Percentiles rank a stretch among this genome's conserved stretches.
These are phyloP conservation scores for Vireo altiloquus DNA, from an alignment of 2,113 vertebrate species.

Conservation along the genomic window DNA sequence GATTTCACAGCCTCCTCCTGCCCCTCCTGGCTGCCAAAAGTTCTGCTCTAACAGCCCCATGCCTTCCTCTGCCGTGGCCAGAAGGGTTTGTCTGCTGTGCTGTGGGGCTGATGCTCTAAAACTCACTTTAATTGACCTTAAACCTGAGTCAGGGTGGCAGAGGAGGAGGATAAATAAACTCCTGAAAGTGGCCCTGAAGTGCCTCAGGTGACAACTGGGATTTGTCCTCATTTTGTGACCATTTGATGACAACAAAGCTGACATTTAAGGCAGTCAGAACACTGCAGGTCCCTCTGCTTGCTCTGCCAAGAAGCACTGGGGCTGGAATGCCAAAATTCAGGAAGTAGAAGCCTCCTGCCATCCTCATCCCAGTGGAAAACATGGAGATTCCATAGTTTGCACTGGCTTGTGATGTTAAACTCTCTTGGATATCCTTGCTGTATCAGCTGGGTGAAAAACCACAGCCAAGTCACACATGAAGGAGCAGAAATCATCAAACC, in stretches of 20 bases:
- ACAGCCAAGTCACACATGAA: accelerated
- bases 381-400: not conserved
- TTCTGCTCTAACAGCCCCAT: not conserved
- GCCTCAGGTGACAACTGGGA: not conserved
- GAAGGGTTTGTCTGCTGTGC: not conserved
- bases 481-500: not conserved
- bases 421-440: not conserved
- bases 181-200: not conserved
- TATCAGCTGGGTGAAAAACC: not conserved
- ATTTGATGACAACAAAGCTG: accelerated
- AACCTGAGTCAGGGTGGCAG: not conserved
- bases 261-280: not conserved
- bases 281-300: not conserved
- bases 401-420: not conserved
- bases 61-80: not conserved
- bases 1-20: not conserved
- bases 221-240: not conserved
- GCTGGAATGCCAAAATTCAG: not conserved
- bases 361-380: not conserved
- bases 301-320: not conserved
- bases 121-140: not conserved
- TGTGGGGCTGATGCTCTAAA: not conserved
- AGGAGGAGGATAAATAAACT: not conserved
- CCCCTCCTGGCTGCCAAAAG: not conserved
- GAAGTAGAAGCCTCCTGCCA: not conserved